Conservation (phyloP, 2,888 invertebrate species). For the Heliconius cydno region DNA sequence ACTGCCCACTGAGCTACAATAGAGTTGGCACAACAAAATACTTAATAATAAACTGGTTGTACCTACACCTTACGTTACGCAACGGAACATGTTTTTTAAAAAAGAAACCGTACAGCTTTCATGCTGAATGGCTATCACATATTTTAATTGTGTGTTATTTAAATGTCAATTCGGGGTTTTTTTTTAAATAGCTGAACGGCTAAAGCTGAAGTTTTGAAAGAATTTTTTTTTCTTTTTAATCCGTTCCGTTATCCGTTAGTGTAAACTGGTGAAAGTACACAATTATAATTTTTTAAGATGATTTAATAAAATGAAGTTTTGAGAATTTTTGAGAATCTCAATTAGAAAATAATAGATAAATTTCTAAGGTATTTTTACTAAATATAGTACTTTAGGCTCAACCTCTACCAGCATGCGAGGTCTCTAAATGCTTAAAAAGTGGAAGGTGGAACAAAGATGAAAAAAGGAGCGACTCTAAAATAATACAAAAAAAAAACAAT, state of each 20-base stretch:
- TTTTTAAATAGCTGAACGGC: not conserved
- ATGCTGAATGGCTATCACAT: conserved; percentile 51
- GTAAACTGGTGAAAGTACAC: too few relatives aligned
- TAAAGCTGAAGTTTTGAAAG: conserved; percentile 8
- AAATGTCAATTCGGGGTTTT: conserved; percentile 27
- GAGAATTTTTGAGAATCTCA: too few relatives aligned
- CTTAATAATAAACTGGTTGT: conserved; percentile 55
- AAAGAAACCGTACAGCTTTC: conserved; percentile 70
- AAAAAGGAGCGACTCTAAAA: not conserved
- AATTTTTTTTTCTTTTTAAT: not conserved
- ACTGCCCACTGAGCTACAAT: not conserved
- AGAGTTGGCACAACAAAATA: conserved; percentile 53
- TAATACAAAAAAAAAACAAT: not conserved
- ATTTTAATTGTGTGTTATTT: conserved; percentile 45
- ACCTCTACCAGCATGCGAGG: not conserved
- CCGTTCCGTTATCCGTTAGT: too few relatives aligned
- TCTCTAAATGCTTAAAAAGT: not conserved
- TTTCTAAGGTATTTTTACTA: too few relatives aligned
- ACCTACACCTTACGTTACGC: conserved; percentile 61
- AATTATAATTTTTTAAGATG: too few relatives aligned
- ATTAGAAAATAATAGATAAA: too few relatives aligned
- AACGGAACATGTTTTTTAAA: conserved; percentile 59
- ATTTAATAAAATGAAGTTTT: too few relatives aligned
- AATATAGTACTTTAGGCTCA: too few relatives aligned
- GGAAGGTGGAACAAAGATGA: too few relatives aligned